Evolutionary conservation across 2,113 vertebrate species (phyloP), one percentile per base, ranked within the genome.

Genomic region (Oncorhynchus masou): DNA sequence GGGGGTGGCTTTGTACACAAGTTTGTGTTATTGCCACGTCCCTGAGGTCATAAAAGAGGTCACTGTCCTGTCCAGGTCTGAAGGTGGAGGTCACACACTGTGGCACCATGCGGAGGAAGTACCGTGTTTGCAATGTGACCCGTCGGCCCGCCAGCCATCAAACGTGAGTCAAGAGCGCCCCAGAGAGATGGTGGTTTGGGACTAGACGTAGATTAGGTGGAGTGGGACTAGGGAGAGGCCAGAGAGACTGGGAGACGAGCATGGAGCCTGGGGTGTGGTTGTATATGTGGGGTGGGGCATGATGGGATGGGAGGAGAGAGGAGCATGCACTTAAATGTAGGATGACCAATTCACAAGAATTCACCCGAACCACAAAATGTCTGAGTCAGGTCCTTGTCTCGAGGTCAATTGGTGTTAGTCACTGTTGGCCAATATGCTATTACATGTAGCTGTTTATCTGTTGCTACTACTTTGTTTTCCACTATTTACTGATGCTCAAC

Each of bases 41-140:
- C 12, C 15, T 2, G 4, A 15, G 15, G 3, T 19, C 51, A 16
- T 54, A 54, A 19, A 54, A 15, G 5, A 27, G 29, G 31, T 66
- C n/a, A 29, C 34, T 67, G 34, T 70, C 70, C 34, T 67, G 34
- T 70, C 70, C 83, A 99, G 97, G 98, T 94, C 95, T 99, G 66
- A 99, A 99, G 92, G 98, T 99, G 91, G 98, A 99, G 94, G 97
- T 99, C 93, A 99, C 97, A 83, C 97, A 99, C 91, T 99, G 98
- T 93, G 98, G 98, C 92, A 96, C 97, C 83, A 99, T 99, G 98
- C 95, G 97, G 69, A 95, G 98, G 93, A 99, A 99, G 88, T 99
- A 99, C 87, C 95, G 97, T 4, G 98, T 99, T 83, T 99, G 98
- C 86, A 99, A 99, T 6, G 97, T 99, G 78, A 99, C 98, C 13